These are phyloP conservation scores for Desmodus rotundus DNA, from an alignment of 2,113 vertebrate species.

Conservation along the genomic window DNA sequence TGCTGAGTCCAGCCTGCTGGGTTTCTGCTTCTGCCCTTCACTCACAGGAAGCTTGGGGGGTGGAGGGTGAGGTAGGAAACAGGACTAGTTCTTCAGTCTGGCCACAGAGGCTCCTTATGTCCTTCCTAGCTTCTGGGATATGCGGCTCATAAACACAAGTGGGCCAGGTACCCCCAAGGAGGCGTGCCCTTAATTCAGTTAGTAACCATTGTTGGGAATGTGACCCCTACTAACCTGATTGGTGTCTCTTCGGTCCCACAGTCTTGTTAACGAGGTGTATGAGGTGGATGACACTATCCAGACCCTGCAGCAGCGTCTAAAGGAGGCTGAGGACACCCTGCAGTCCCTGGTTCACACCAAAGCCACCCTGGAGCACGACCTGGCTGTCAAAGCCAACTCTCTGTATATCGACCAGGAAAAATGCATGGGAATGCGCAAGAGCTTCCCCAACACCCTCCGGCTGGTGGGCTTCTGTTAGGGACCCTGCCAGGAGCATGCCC, in stretches of 20 bases:
- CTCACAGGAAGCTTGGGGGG: not conserved
- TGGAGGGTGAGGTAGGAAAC: not conserved
- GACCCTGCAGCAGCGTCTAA: constrained; percentile 86
- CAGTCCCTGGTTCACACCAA: constrained; percentile 89
- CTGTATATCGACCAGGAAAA: constrained; percentile 96
- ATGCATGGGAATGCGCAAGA: constrained; percentile 94
- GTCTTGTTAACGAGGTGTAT: constrained; percentile 90
- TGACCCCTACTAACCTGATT: not conserved
- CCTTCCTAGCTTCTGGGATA: constrained; percentile 19
- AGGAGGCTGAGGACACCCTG: constrained; percentile 87
- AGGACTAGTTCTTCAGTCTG: not conserved
- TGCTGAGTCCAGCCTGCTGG: not conserved
- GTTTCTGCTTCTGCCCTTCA: not conserved
- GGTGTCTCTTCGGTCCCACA: constrained; percentile 60
- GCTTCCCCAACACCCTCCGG: constrained; percentile 88
- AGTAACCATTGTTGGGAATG: fast-evolving
- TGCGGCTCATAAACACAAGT: not conserved
- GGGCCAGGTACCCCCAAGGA: not conserved
- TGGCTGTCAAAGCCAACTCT: constrained; percentile 91
- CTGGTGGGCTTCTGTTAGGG: constrained; percentile 87
- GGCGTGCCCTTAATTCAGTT: not conserved
- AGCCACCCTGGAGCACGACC: constrained; percentile 88
- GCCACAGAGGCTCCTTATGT: not conserved
- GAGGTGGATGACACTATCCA: constrained; percentile 91
- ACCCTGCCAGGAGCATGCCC: fast-evolving